These are phyloP conservation scores for Argyresthia goedartella DNA, from an alignment of 2,888 invertebrate genomes.

Conservation along the genomic window DNA sequence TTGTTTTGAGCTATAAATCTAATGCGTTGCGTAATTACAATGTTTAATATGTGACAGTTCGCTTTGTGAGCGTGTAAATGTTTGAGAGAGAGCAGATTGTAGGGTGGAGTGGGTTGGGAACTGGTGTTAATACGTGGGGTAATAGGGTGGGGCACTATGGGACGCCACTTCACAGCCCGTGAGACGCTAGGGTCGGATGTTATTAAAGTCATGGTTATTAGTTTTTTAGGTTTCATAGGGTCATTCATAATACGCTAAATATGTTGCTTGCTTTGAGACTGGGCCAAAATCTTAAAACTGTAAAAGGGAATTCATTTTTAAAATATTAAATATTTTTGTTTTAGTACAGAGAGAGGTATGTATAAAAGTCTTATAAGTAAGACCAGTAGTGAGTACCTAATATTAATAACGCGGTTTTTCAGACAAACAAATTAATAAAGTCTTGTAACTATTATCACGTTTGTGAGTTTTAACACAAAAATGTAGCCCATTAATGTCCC, in stretches of 20 bases:
- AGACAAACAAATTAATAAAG: too few relatives aligned
- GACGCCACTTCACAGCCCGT: slow-evolving; percentile 42
- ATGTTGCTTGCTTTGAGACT: neutral
- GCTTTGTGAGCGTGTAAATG: slow-evolving; percentile 64
- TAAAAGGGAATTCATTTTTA: too few relatives aligned
- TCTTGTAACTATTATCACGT: too few relatives aligned
- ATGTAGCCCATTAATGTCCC: too few relatives aligned
- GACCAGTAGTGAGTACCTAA: too few relatives aligned
- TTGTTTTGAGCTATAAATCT: slow-evolving; percentile 67
- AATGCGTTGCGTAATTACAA: slow-evolving; percentile 56
- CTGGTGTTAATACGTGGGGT: slow-evolving; percentile 11
- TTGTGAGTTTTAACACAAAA: too few relatives aligned
- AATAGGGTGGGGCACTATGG: slow-evolving; percentile 37
- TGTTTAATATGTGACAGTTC: slow-evolving; percentile 62
- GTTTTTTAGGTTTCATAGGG: neutral
- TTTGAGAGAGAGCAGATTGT: slow-evolving; percentile 24
- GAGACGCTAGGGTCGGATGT: slow-evolving; percentile 15
- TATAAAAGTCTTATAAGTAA: too few relatives aligned
- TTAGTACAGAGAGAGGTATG: too few relatives aligned
- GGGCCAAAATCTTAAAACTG: too few relatives aligned
- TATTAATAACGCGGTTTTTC: too few relatives aligned
- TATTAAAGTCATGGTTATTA: neutral
- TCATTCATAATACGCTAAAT: neutral
- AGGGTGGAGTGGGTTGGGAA: slow-evolving; percentile 58
- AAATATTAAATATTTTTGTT: too few relatives aligned